Base-by-base conservation (phyloP, 2,113 vertebrate species). In the Uria aalge region DNA sequence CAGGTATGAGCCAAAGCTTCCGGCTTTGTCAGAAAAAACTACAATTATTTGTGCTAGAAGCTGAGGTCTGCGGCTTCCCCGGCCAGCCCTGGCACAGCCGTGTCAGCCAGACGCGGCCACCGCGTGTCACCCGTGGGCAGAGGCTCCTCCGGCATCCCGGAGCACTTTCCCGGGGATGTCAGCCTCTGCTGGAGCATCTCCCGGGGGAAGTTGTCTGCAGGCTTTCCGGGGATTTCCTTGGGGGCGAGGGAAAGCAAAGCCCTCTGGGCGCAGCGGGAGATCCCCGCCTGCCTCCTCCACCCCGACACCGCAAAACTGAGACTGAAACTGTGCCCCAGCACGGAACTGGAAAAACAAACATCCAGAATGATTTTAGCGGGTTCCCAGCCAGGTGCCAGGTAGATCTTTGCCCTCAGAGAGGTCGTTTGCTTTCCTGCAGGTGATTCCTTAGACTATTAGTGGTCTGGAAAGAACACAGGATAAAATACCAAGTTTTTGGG, bases 231-330 rank as follows among this genome's bases (percentile, higher is more conserved):
- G 73, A 19, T 77, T 91, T 77, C 72, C 56, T 48, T 1, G 3
- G 63, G 56, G 62, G 2, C 2, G 1, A 40, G 38, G n/a, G 24
- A n/a, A 68, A 30, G 15, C 15, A 47, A 40, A 62, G 27, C 8
- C 40, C 18, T 21, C 20, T 2, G 18, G 1, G 5, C 29, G 34
- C 0, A 2, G 27, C 0, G 1, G 63, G 52, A 40, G 47, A 34
- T 83, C 40, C 63, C n/a, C 63, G 40, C 47, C 62, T 45, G 43
- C 77, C 66, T 56, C 52, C 27, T 27, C 66, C 59, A 6, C 32
- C 32, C 38, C 20, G 45, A 34, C 0, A 1, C 60, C 26, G 56
- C 62, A 41, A 36, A 50, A 68, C 16, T 21, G 40, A 50, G 56
- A 11, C 23, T 45, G 57, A 62, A 94, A 15, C 5, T 15, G 24